Percentiles rank a stretch among this genome's conserved stretches.
These are phyloP conservation scores for Micrastur ruficollis DNA, from an alignment of 2,797 vertebrate species.

Conservation along the genomic window DNA sequence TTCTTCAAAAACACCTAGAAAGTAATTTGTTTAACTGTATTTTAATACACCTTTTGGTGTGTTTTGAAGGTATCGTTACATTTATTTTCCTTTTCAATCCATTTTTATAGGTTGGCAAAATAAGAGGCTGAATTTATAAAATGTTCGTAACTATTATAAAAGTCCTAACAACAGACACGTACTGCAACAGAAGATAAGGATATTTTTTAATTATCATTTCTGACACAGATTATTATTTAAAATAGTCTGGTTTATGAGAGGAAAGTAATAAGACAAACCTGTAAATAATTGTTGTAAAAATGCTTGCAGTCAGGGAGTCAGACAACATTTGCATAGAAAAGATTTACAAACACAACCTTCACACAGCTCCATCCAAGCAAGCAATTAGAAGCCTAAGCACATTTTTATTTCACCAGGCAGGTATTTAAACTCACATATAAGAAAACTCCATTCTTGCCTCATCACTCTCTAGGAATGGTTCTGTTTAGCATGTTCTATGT, in stretches of 20 bases:
- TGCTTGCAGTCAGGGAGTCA: conserved; percentile 58
- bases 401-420: conserved; percentile 51
- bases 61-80: background rate
- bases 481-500: conserved; percentile 30
- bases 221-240: conserved; percentile 72
- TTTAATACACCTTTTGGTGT: background rate
- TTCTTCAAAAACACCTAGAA: conserved; percentile 22
- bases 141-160: conserved; percentile 59
- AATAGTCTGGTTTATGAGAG: conserved; percentile 60
- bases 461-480: conserved; percentile 53
- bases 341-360: conserved; percentile 58
- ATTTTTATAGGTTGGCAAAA: conserved; percentile 58
- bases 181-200: conserved; percentile 68
- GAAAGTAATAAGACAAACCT: conserved; percentile 68
- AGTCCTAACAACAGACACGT: conserved; percentile 48
- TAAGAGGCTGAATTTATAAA: conserved; percentile 58
- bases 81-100: conserved; percentile 53
- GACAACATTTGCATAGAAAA: conserved; percentile 56
- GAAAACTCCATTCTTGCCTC: conserved; percentile 39
- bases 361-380: conserved; percentile 51
- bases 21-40: conserved; percentile 51
- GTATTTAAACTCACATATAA: conserved; percentile 44
- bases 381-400: conserved; percentile 66
- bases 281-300: conserved; percentile 75
- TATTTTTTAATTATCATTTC: conserved; percentile 74